A percentile compares a stretch with the other conserved stretches of the same genome.
Evolutionary conservation across 1,140 invertebrate genomes (phyloP).

Genomic region (Eciton burchellii): DNA sequence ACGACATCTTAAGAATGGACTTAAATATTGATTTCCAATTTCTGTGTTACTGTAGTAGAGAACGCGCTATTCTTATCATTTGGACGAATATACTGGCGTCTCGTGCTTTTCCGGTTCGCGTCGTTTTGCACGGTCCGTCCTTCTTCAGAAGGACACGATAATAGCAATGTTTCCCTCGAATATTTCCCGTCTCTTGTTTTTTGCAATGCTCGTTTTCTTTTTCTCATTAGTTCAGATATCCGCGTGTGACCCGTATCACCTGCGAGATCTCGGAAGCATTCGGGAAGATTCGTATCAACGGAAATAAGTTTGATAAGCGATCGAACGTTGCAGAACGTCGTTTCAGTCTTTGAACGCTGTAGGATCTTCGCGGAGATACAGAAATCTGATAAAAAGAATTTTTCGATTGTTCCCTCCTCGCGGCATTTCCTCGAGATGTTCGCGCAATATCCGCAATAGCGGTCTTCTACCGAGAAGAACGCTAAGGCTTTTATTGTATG

Average conservation of each 20-base stretch:
- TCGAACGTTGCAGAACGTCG: background rate
- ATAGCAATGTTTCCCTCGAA: slow-evolving; percentile 24
- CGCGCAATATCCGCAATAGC: background rate
- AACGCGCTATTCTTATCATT: slow-evolving; percentile 70
- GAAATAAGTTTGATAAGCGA: slow-evolving; percentile 11
- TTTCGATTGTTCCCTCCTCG: background rate
- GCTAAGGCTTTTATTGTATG: background rate
- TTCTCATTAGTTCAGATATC: slow-evolving; percentile 21
- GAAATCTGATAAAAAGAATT: background rate
- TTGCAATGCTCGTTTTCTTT: background rate
- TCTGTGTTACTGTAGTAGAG: slow-evolving; percentile 62
- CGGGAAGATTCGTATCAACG: background rate
- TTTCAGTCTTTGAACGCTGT: background rate
- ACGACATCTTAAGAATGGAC: slow-evolving; percentile 72
- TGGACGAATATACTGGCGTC: slow-evolving; percentile 65
- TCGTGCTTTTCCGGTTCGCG: slow-evolving; percentile 57
- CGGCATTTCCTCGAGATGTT: background rate
- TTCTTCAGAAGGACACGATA: slow-evolving; percentile 23
- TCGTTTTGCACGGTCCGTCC: slow-evolving; percentile 17
- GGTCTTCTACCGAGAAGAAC: background rate
- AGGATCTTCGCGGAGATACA: background rate
- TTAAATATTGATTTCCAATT: slow-evolving; percentile 78
- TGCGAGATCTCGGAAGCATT: background rate
- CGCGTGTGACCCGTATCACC: background rate
- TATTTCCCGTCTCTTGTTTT: slow-evolving; percentile 30